Conservation (phyloP, 2,797 vertebrate genomes). For the Rhinoraja longicauda region DNA sequence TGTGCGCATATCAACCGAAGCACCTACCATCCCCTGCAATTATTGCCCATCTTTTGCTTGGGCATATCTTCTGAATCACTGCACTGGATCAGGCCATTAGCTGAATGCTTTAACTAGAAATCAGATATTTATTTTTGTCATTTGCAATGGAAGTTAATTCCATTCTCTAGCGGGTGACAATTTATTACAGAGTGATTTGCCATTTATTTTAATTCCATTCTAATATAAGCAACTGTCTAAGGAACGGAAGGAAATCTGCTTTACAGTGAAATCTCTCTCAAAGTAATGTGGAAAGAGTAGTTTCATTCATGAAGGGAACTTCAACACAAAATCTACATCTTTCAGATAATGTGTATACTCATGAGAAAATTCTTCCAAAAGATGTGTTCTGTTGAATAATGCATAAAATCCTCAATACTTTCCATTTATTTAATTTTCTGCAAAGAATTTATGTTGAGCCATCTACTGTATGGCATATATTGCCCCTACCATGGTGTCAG, state of each 20-base stretch:
- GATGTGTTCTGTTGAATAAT: background rate
- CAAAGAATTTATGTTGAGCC: background rate
- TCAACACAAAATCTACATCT: background rate
- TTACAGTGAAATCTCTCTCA: background rate
- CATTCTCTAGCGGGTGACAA: background rate
- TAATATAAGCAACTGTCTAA: background rate
- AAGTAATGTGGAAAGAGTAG: background rate
- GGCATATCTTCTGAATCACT: background rate
- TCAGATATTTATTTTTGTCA: slow-evolving; percentile 14
- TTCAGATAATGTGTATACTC: background rate
- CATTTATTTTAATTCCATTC: background rate
- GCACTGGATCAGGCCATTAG: background rate
- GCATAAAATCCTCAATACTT: background rate
- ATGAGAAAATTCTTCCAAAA: background rate
- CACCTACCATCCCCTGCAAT: slow-evolving; percentile 40
- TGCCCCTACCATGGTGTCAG: background rate
- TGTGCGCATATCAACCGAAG: slow-evolving; percentile 51
- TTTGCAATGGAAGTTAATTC: background rate
- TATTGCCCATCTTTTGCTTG: background rate
- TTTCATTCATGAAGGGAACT: background rate
- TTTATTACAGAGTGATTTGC: background rate
- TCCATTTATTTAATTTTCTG: background rate
- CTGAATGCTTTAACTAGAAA: slow-evolving; percentile 6
- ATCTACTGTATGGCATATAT: background rate
- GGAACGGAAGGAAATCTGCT: background rate